A percentile compares a stretch with the other conserved stretches of the same genome.
Evolutionary conservation across 2,113 vertebrate genomes (phyloP).

Genomic region (Centropus unirufus): DNA sequence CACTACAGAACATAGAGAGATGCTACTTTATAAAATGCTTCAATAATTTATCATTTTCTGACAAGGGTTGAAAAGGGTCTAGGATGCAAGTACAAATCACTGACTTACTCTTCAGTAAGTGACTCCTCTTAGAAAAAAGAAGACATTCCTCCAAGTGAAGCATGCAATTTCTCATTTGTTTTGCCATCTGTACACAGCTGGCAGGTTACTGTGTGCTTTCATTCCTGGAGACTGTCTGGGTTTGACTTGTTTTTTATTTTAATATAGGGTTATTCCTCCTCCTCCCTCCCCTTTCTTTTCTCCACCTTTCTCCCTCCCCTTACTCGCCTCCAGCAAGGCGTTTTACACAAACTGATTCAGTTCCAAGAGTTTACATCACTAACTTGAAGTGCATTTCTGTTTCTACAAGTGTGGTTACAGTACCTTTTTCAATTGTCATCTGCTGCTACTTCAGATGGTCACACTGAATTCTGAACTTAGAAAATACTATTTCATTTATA

Average conservation of each 20-base stretch:
- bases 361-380: neutral
- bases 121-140: conserved; percentile 17
- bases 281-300: neutral
- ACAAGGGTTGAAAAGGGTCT: conserved; percentile 53
- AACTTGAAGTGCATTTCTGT: neutral
- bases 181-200: neutral
- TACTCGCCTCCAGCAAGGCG: neutral
- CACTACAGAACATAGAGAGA: conserved; percentile 9
- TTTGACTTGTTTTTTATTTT: neutral
- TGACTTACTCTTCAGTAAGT: conserved; percentile 48
- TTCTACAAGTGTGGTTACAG: neutral
- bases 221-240: neutral
- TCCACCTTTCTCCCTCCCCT: neutral
- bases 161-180: conserved; percentile 31
- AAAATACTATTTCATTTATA: neutral
- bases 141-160: neutral
- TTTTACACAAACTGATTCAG: neutral
- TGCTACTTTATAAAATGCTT: conserved; percentile 23
- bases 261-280: no score
- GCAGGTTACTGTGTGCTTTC: neutral
- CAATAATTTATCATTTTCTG: conserved; percentile 61
- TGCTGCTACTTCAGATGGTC: neutral
- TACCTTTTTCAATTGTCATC: conserved; percentile 9
- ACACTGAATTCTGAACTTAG: neutral
- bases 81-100: conserved; percentile 51